Evolutionary conservation across 2,113 vertebrate genomes (phyloP).

Genomic region (Orientallactaga bullata): DNA sequence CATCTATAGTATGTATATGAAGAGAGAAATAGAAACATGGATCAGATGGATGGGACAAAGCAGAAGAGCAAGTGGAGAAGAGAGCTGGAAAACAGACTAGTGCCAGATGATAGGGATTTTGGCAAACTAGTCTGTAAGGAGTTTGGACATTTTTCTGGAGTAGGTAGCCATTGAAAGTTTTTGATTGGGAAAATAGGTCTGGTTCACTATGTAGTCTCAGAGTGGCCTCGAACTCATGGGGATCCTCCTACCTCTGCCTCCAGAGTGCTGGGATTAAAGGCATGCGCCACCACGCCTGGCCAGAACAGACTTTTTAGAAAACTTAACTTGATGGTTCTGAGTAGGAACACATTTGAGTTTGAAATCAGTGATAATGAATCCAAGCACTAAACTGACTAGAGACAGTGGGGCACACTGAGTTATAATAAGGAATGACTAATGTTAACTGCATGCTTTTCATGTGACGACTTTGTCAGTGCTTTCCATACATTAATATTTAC

Average conservation of each 20-base stretch:
- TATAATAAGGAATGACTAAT: background rate
- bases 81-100: background rate
- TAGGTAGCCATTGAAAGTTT: background rate
- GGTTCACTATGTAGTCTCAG: no score
- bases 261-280: no score
- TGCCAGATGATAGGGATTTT: background rate
- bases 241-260: no score
- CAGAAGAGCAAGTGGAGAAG: background rate
- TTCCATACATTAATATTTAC: conserved; percentile 55
- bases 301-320: conserved; percentile 40
- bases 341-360: background rate
- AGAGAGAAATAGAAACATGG: background rate
- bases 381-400: conserved; percentile 32
- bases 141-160: background rate
- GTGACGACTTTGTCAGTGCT: background rate
- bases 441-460: background rate
- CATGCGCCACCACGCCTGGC: no score
- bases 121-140: background rate
- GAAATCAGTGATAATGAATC: background rate
- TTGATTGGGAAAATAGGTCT: background rate
- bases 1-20: background rate
- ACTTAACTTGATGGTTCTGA: conserved; percentile 4
- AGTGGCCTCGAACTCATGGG: no score
- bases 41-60: background rate
- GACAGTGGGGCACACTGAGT: background rate